Conservation (phyloP, 1,140 invertebrate species). For the Macrotrachela quadricornifera region DNA sequence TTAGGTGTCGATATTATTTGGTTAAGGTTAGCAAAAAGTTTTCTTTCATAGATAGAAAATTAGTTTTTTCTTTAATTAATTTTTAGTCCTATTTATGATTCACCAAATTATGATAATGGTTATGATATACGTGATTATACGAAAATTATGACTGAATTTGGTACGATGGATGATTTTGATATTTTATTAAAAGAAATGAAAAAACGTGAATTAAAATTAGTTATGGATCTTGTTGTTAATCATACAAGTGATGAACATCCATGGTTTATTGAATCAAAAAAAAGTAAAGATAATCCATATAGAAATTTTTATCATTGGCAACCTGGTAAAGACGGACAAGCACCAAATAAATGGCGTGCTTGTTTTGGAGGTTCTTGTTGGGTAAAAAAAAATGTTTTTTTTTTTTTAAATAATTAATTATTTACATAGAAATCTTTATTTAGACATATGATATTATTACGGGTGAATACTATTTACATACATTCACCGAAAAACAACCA, state of each 20-base stretch:
- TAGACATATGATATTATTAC: slow-evolving; percentile 41
- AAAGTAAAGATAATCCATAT: slow-evolving; percentile 31
- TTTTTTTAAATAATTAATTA: no score
- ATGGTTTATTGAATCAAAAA: slow-evolving; percentile 51
- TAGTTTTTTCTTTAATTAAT: no score
- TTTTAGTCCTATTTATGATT: slow-evolving; percentile 43
- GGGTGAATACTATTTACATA: slow-evolving; percentile 50
- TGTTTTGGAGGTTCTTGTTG: slow-evolving; percentile 44
- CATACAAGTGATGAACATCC: slow-evolving; percentile 52
- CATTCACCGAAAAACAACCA: slow-evolving; percentile 46
- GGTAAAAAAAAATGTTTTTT: slow-evolving; percentile 40
- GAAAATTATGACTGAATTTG: slow-evolving; percentile 45
- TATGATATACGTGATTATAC: slow-evolving; percentile 50
- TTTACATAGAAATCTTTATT: slow-evolving; percentile 13
- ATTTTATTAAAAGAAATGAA: slow-evolving; percentile 31
- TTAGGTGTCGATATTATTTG: slow-evolving; percentile 42
- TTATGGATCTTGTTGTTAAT: slow-evolving; percentile 60
- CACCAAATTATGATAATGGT: slow-evolving; percentile 43
- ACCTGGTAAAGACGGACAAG: slow-evolving; percentile 34
- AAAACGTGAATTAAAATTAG: slow-evolving; percentile 18
- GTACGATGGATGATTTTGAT: slow-evolving; percentile 48
- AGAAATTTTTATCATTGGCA: slow-evolving; percentile 54
- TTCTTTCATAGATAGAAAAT: no score
- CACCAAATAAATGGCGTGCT: slow-evolving; percentile 52
- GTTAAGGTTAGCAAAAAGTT: slow-evolving; percentile 31